These are phyloP conservation scores for Papilio demoleus DNA, from an alignment of 2,888 invertebrate species.

Conservation along the genomic window DNA sequence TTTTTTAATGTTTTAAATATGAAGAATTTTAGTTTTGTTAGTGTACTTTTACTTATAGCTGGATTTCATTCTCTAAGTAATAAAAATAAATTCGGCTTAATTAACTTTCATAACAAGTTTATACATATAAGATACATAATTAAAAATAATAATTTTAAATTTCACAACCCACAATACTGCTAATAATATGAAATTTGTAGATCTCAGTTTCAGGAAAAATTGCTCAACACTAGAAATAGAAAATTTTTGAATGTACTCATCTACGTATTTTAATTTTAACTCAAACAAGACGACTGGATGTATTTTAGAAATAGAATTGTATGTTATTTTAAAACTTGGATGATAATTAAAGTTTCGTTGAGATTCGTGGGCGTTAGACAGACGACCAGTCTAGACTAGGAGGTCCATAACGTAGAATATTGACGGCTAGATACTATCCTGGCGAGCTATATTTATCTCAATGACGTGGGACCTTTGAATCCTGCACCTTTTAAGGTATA, in stretches of 20 bases:
- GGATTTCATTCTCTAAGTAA: too few relatives aligned
- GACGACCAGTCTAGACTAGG: conserved; percentile 44
- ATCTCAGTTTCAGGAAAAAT: background rate
- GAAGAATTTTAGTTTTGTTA: too few relatives aligned
- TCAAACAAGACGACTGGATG: background rate
- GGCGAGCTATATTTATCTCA: conserved; percentile 42
- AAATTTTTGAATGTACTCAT: too few relatives aligned
- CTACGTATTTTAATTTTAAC: background rate
- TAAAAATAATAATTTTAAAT: too few relatives aligned
- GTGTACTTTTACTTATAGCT: too few relatives aligned
- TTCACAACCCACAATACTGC: too few relatives aligned
- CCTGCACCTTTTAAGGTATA: conserved; percentile 40
- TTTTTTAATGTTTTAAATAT: too few relatives aligned
- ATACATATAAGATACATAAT: too few relatives aligned
- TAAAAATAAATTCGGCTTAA: too few relatives aligned
- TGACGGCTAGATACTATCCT: conserved; percentile 43
- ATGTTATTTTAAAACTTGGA: conserved; percentile 25
- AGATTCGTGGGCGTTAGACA: conserved; percentile 38
- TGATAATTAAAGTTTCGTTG: conserved; percentile 35
- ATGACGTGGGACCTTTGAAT: conserved; percentile 42
- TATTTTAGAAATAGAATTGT: conserved; percentile 16
- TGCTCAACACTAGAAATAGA: background rate
- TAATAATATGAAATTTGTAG: too few relatives aligned
- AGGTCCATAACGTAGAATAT: conserved; percentile 44
- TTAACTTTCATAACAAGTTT: too few relatives aligned